phyloP scores from a whole-genome alignment of 2,797 vertebrate genomes.

The Bovichtus diacanthus region DNA sequence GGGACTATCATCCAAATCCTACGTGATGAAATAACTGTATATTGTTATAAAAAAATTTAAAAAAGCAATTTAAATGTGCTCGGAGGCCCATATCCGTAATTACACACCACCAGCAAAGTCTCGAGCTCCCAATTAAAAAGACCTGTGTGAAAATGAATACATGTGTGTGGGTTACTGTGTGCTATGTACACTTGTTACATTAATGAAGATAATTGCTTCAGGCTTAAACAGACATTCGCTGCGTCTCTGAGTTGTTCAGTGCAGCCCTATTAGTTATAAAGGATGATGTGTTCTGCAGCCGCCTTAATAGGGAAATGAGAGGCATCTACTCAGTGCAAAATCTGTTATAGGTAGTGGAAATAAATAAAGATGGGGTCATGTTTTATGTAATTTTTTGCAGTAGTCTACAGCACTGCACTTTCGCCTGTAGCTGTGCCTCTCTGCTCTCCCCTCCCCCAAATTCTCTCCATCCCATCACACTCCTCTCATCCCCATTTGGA shows the following conservation, averaged over 20 bases:
- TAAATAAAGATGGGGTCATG: conserved; percentile 61
- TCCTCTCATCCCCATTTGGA: conserved; percentile 66
- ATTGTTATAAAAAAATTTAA: conserved; percentile 57
- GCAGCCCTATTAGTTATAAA: conserved; percentile 40
- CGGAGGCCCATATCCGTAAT: conserved; percentile 75
- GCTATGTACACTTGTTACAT: conserved; percentile 67
- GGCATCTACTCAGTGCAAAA: conserved; percentile 62
- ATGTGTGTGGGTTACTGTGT: conserved; percentile 50
- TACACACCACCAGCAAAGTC: conserved; percentile 67
- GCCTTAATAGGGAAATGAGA: conserved; percentile 57
- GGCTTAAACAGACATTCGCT: conserved; percentile 63
- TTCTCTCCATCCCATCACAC: conserved; percentile 58
- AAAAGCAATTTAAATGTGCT: conserved; percentile 80
- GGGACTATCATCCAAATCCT: conserved; percentile 45
- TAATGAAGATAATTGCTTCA: conserved; percentile 74
- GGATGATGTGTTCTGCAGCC: conserved; percentile 50
- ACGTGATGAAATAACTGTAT: conserved; percentile 65
- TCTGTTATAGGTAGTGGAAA: conserved; percentile 73
- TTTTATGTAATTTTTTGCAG: conserved; percentile 67
- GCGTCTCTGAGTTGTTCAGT: conserved; percentile 34
- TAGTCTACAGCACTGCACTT: conserved; percentile 44
- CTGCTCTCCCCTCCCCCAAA: conserved; percentile 37
- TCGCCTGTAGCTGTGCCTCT: conserved; percentile 43
- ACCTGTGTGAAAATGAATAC: conserved; percentile 63
- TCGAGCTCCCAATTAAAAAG: conserved; percentile 58